phyloP scores from a whole-genome alignment of 2,888 invertebrate genomes.

The Xanthia togata region DNA sequence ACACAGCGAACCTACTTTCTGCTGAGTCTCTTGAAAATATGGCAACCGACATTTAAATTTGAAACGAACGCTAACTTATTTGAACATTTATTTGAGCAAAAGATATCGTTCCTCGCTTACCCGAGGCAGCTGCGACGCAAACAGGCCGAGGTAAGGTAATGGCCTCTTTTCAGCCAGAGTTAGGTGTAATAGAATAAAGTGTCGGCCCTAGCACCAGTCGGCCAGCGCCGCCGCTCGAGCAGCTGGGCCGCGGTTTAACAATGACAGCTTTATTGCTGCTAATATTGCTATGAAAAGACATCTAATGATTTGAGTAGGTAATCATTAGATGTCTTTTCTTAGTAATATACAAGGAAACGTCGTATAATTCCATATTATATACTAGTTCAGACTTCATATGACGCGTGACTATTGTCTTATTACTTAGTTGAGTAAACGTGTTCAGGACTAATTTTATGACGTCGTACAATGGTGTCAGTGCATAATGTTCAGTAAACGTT shows the following conservation, averaged over 20 bases:
- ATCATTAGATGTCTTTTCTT: too few species aligned
- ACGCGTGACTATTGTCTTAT: too few species aligned
- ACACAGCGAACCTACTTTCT: background rate
- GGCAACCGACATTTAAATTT: background rate
- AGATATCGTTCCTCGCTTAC: background rate
- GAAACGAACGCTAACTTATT: conserved; percentile 9
- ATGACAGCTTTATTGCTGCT: background rate
- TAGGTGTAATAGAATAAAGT: conserved; percentile 25
- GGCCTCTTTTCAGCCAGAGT: conserved; percentile 4
- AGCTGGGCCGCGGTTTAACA: background rate
- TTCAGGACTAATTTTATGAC: too few species aligned
- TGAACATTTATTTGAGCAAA: conserved; percentile 14
- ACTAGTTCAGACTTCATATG: too few species aligned
- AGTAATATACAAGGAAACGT: too few species aligned
- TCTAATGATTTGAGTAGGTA: too few species aligned
- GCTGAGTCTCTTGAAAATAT: background rate
- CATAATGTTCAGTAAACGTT: too few species aligned
- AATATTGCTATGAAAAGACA: background rate
- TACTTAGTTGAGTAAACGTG: too few species aligned
- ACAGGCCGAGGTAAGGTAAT: background rate
- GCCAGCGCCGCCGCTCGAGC: background rate
- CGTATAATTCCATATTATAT: too few species aligned
- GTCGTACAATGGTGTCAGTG: too few species aligned
- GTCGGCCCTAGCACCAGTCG: background rate
- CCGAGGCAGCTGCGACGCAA: conserved; percentile 16